Evolutionary conservation across 2,888 invertebrate genomes (phyloP).

Genomic region (Drosophila neutralis): DNA sequence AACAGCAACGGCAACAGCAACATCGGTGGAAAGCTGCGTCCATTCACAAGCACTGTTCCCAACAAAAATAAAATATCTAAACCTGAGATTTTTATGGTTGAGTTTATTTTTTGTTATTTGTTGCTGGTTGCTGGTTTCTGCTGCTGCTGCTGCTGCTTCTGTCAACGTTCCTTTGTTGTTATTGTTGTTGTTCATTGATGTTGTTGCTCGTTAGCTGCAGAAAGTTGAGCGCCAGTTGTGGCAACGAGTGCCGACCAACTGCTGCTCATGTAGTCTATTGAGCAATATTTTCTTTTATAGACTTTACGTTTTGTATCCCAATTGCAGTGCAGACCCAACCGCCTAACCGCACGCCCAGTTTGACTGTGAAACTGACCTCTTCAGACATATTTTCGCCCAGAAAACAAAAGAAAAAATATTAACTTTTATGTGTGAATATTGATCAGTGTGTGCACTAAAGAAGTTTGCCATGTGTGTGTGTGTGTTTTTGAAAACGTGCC

Average conservation of each 20-base stretch:
- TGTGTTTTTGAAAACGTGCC: conserved; percentile 46
- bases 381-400: conserved; percentile 49
- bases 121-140: conserved; percentile 15
- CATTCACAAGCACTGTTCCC: conserved; percentile 29
- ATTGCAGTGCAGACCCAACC: conserved; percentile 24
- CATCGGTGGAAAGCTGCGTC: conserved; percentile 14
- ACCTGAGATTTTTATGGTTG: conserved; percentile 77
- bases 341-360: conserved; percentile 10
- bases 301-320: conserved; percentile 60
- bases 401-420: conserved; percentile 57
- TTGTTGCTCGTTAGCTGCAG: conserved; percentile 40
- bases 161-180: conserved; percentile 18
- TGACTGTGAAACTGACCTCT: conserved; percentile 45
- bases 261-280: conserved; percentile 38
- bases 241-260: conserved; percentile 28
- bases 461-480: conserved; percentile 10
- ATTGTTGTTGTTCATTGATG: conserved; percentile 22
- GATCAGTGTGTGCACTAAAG: conserved; percentile 8
- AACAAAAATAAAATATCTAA: conserved; percentile 59
- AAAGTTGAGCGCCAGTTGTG: conserved; percentile 39
- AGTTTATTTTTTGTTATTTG: conserved; percentile 66
- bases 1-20: neutral
- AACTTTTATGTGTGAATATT: conserved; percentile 52
- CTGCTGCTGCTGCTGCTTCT: conserved; percentile 11
- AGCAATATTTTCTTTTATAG: conserved; percentile 73